Conservation (phyloP, 1,140 invertebrate genomes). For the Drosophila sp. region DNA sequence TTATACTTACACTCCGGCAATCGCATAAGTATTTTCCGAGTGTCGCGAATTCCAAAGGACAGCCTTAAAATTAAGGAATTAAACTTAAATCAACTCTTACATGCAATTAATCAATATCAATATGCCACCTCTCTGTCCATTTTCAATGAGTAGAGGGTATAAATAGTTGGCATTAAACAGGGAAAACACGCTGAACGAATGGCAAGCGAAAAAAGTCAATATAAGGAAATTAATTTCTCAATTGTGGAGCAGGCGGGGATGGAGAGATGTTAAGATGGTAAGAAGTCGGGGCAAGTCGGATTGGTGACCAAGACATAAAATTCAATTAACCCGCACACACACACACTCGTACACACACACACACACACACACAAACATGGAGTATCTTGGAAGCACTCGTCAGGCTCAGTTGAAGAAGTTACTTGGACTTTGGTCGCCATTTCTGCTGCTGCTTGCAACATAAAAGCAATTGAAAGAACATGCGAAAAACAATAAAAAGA, state of each 20-base stretch:
- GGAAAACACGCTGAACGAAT: slow-evolving; percentile 16
- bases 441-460: slow-evolving; percentile 45
- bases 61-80: no score
- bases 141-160: slow-evolving; percentile 5
- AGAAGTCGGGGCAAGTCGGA: slow-evolving; percentile 52
- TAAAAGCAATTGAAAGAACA: slow-evolving; percentile 78
- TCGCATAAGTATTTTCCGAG: no score
- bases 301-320: slow-evolving; percentile 80
- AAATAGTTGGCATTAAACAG: slow-evolving; percentile 37
- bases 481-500: slow-evolving; percentile 81
- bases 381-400: slow-evolving; percentile 41
- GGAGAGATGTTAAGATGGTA: neutral
- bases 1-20: no score
- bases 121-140: neutral
- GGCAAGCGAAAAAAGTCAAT: slow-evolving; percentile 67
- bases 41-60: no score
- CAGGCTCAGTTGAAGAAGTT: slow-evolving; percentile 69
- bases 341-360: slow-evolving; percentile 55
- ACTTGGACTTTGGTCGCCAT: slow-evolving; percentile 54
- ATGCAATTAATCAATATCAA: neutral
- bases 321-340: slow-evolving; percentile 74
- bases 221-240: slow-evolving; percentile 77
- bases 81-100: no score
- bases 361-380: slow-evolving; percentile 46
- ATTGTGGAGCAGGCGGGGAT: neutral